phyloP scores from a whole-genome alignment of 2,888 invertebrate species.

The Cephus pygmeus region DNA sequence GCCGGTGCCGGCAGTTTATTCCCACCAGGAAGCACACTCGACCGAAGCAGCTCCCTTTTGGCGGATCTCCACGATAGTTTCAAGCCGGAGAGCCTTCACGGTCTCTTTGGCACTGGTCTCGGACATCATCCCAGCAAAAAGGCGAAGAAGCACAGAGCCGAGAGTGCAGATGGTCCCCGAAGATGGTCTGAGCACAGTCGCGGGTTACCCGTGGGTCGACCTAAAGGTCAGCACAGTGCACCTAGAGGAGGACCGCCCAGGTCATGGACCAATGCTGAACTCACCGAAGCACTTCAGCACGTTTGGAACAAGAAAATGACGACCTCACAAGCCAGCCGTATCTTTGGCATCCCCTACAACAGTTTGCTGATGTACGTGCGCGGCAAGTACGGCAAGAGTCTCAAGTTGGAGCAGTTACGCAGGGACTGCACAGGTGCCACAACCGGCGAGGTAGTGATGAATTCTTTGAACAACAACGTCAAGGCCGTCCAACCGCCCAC shows the following conservation, averaged over 20 bases:
- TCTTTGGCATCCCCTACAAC: conserved; percentile 94
- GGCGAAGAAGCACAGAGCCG: conserved; percentile 54
- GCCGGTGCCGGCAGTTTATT: conserved; percentile 49
- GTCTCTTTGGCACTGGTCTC: conserved; percentile 49
- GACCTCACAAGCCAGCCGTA: conserved; percentile 89
- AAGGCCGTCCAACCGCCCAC: conserved; percentile 66
- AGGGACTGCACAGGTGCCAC: conserved; percentile 90
- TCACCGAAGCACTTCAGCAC: conserved; percentile 90
- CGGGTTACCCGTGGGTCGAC: conserved; percentile 76
- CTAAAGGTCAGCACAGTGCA: conserved; percentile 92
- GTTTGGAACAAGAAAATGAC: conserved; percentile 98
- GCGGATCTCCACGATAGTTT: conserved; percentile 60
- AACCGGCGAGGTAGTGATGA: conserved; percentile 73
- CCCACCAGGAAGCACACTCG: conserved; percentile 50
- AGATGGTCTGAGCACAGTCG: conserved; percentile 59
- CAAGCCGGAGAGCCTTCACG: conserved; percentile 59
- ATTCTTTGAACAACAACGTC: conserved; percentile 69
- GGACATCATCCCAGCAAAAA: conserved; percentile 51
- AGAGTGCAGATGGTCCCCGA: conserved; percentile 40
- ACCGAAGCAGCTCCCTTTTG: conserved; percentile 48
- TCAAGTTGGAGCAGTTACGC: conserved; percentile 87
- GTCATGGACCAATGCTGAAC: conserved; percentile 92
- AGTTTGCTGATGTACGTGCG: conserved; percentile 91
- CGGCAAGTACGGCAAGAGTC: conserved; percentile 92
- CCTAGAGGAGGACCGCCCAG: conserved; percentile 90